Conservation (phyloP, 2,113 vertebrate species). For the Verasper variegatus region DNA sequence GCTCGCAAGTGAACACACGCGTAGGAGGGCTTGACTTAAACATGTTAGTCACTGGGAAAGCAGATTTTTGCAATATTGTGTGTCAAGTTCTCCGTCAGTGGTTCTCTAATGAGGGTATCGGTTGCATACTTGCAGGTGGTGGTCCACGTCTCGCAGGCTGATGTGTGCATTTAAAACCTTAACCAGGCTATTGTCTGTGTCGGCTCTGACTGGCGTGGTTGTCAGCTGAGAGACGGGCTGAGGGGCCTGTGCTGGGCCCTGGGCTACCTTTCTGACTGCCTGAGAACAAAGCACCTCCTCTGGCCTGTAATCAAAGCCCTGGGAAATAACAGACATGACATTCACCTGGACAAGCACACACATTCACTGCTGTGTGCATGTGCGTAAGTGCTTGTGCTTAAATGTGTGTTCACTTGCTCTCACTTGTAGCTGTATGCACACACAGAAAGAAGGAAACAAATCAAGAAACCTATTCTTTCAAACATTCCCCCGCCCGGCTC, state of each 20-base stretch:
- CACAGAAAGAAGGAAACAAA: background rate
- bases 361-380: conserved; percentile 38
- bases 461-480: conserved; percentile 17
- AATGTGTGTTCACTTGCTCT: conserved; percentile 39
- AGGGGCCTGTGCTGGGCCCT: conserved; percentile 52
- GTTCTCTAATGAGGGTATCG: conserved; percentile 74
- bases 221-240: conserved; percentile 67
- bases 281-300: conserved; percentile 79
- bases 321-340: conserved; percentile 77
- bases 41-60: conserved; percentile 31
- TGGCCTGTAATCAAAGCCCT: conserved; percentile 83
- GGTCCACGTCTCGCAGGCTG: conserved; percentile 53
- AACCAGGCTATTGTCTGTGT: conserved; percentile 71
- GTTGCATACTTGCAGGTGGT: conserved; percentile 71
- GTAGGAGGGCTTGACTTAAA: conserved; percentile 29
- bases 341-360: conserved; percentile 66
- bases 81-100: conserved; percentile 68
- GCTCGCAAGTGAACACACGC: conserved; percentile 49
- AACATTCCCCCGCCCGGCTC: conserved; percentile 1
- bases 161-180: conserved; percentile 73
- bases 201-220: conserved; percentile 63
- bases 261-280: conserved; percentile 67
- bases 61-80: conserved; percentile 54
- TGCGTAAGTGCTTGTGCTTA: background rate
- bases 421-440: conserved; percentile 31